Evolutionary conservation across 2,113 vertebrate genomes (phyloP), one percentile per base, ranked within the genome.

Genomic region (Scalopus aquaticus): DNA sequence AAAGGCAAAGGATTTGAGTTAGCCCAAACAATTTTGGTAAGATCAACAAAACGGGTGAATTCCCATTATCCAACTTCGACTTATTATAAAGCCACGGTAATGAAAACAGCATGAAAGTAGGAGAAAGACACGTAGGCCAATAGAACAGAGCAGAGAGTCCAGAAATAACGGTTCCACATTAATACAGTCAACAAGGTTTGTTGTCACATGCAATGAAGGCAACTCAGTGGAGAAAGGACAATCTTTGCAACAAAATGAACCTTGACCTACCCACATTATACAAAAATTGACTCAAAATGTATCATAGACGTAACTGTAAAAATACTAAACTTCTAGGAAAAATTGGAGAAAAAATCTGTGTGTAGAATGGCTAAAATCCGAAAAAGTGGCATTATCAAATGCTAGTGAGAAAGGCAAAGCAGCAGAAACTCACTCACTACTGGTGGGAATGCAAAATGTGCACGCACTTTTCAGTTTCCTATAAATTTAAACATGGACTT

Each of bases 11-110:
- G 35, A 22, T 9, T 62, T 88, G 83, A 73, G 54, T 78, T 35
- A 83, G 26, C 28, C 83, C 79, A 93, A 96, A 85, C 39, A 84
- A 37, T 32, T 91, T 58, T 28, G 1, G 69, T 60, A 84, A 84
- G 35, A 67, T 74, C 12, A 56, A 49, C 37, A 54, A 62, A 32
- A 15, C 32, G 12, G 19, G 28, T 88, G 12, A 39, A 85, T 49
- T 78, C 58, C 1, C 51, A 22, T 26, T 65, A 54, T 32, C 19
- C 32, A 70, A 76, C 28, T 86, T 46, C 49, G 35, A 62, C 30
- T 81, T 24, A 39, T 30, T 64, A 22, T 76, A 85, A 90, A 10
- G 22, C 6, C 37, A 56, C 12, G 16, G 4, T 56, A 76, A 35
- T 72, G 20, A 77, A 69, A 32, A 54, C 49, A 65, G 26, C 26